Evolutionary conservation across 2,113 vertebrate species (phyloP).

Genomic region (Lontra canadensis): DNA sequence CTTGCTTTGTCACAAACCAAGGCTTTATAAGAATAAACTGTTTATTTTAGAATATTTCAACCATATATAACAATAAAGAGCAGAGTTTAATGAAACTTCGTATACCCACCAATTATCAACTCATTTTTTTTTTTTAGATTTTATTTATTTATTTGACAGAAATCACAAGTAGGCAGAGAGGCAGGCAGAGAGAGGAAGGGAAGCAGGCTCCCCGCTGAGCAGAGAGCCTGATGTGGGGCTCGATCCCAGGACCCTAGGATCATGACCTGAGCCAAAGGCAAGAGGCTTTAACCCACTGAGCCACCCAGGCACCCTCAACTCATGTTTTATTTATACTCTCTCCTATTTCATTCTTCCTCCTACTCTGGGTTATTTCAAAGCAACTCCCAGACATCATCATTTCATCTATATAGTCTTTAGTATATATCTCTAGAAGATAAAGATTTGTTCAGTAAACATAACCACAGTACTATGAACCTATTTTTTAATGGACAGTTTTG

Average conservation of each 20-base stretch:
- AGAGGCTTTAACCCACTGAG: too few relatives aligned
- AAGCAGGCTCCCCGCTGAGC: too few relatives aligned
- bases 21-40: neutral
- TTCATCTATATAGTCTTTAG: neutral
- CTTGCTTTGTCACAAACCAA: neutral
- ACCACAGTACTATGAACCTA: neutral
- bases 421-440: neutral
- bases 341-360: neutral
- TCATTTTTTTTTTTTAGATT: neutral
- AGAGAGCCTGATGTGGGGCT: too few relatives aligned
- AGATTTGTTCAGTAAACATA: neutral
- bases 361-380: neutral
- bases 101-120: neutral
- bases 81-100: neutral
- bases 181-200: too few relatives aligned
- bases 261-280: too few relatives aligned
- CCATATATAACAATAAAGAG: neutral
- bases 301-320: too few relatives aligned
- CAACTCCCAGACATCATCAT: neutral
- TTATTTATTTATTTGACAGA: too few relatives aligned
- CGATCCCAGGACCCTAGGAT: too few relatives aligned
- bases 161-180: too few relatives aligned
- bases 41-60: neutral
- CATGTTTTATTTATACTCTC: neutral
- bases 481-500: neutral